Evolutionary conservation across 2,888 invertebrate genomes (phyloP), one percentile per base, ranked within the genome.

Genomic region (Nymphalis c-album): DNA sequence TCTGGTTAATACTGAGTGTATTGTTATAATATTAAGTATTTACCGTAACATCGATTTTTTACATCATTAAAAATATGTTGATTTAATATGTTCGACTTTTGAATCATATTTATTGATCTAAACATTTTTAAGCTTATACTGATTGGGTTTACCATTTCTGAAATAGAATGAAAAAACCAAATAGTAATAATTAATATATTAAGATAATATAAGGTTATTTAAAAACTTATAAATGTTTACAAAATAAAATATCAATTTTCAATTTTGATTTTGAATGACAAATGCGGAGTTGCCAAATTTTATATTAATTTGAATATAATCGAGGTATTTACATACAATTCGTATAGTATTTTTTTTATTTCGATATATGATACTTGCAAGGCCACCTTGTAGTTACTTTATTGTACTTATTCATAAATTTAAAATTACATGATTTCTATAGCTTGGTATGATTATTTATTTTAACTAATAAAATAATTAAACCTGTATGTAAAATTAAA

Each of bases 1-100:
- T 31, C 20, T 7, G 1, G n/a, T n/a, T n/a, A n/a, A n/a, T 6
- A 17, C 7, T 16, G 17, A 7, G n/a, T n/a, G n/a, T 55, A n/a
- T 17, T 31, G 26, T 31, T 55, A 2, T 31, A 55, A 16, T 31
- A 26, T 26, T 26, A 17, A 55, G 26, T 40, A 50, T 17, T 65
- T 68, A 74, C 74, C 74, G 65, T 74, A 74, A 57, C 45, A 55
- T 65, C 70, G 71, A 31, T 59, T 35, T 62, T 64, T 65, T 40
- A 61, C 47, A 40, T 26, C 63, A 47, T 67, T 48, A 45, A 13
- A 46, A 13, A 26, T 17, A 46, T 48, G 40, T n/a, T 50, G 55
- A 18, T 64, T 50, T 50, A 67, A 60, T 13, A 51, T 13, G 17
- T 31, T 46, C 16, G 53, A 17, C 2, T 47, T 35, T 57, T 57